Conservation (phyloP, 2,888 invertebrate species). For the Campoletis raptor region DNA sequence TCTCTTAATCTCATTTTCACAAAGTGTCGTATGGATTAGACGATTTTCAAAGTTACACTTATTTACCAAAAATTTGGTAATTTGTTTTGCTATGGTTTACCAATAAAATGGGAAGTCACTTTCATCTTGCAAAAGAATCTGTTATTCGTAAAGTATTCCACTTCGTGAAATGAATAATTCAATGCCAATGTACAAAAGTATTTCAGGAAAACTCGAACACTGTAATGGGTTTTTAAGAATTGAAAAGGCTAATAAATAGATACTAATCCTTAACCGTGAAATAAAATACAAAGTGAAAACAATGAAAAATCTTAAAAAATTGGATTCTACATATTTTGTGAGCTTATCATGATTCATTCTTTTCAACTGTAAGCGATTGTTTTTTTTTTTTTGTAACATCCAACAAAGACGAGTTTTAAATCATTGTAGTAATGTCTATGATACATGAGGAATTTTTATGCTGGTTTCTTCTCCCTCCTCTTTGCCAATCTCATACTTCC, state of each 20-base stretch:
- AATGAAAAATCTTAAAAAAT: background rate
- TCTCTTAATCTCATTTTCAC: no score
- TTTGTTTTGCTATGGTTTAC: no score
- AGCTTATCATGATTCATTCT: background rate
- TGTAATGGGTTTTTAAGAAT: background rate
- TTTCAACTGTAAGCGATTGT: background rate
- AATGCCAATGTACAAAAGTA: background rate
- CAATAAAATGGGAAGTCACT: no score
- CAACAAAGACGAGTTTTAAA: slow-evolving; percentile 4
- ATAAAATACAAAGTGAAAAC: background rate
- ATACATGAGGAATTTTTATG: slow-evolving; percentile 25
- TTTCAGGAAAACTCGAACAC: background rate
- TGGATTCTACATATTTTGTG: background rate
- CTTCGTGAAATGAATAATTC: background rate
- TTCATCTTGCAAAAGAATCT: no score
- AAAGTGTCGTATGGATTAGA: no score
- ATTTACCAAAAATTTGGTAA: no score
- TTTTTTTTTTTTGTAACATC: background rate
- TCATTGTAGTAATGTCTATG: background rate
- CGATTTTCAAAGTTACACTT: no score
- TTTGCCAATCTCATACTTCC: slow-evolving; percentile 36
- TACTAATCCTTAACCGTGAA: background rate
- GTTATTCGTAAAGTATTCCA: no score
- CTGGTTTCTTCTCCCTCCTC: background rate
- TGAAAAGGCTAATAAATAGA: background rate